Base-by-base conservation (phyloP, 2,888 invertebrate species). In the Hecatera dysodea region DNA sequence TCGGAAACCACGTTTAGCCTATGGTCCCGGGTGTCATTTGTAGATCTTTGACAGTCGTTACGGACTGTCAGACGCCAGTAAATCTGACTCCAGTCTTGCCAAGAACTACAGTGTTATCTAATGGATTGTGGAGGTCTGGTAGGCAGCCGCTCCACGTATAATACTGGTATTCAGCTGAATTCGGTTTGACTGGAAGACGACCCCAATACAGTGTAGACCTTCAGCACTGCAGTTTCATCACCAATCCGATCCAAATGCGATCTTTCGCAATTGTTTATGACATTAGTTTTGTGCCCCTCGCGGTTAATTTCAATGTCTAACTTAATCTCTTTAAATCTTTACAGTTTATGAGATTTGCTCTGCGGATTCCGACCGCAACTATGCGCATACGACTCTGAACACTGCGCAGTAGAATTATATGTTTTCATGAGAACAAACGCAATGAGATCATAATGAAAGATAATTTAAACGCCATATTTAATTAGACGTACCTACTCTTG, bases 371-470 rank as follows among this genome's bases (percentile, higher is more conserved):
- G 44, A 62, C 68, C 39, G 36, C 57, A 68, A 56, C 67, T 68
- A 52, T 52, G 42, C 42, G 33, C 59, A 66, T 9, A n/a, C 63
- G 60, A 59, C 62, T 63, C 33, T 48, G 27, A 53, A 70, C 52
- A 77, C 48, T 56, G 59, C 66, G 78, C 72, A 78, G 72, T 66
- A 56, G 52, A 61, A 53, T 78, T 63, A 57, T 48, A 70, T 48
- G 63, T 73, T 81, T 80, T 72, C 69, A 67, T 69, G 68, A 77
- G 74, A 81, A 82, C 67, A 81, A 82, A 69, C 78, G 67, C 74
- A 81, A 88, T 77, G 80, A 81, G 80, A 84, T 83, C 83, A 83
- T 81, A 81, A 87, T 82, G 74, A 75, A 80, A 74, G 72, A 81
- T 81, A 78, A 85, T 82, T 80, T 71, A 80, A 75, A 68, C 70